Evolutionary conservation across 2,888 invertebrate species (phyloP).

Genomic region (Hetaerina titia): DNA sequence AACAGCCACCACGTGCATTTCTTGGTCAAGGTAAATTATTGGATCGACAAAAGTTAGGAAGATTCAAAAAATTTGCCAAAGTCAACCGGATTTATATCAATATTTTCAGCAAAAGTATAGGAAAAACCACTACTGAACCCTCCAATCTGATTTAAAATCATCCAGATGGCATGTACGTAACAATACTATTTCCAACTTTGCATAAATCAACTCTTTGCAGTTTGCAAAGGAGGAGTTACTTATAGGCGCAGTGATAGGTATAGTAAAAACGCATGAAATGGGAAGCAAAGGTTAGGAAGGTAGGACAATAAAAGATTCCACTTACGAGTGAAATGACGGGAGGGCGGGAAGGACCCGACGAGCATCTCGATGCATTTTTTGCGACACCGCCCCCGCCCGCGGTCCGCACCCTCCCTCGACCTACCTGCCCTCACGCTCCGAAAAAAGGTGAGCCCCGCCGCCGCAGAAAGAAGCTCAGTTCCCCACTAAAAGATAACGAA

Average conservation of each 20-base stretch:
- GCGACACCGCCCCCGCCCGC: neutral
- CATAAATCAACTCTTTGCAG: neutral
- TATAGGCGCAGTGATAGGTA: neutral
- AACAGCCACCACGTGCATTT: too few species aligned
- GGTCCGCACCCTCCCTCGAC: neutral
- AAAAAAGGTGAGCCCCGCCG: neutral
- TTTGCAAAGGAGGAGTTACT: neutral
- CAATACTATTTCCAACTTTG: too few species aligned
- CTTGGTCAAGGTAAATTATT: too few species aligned
- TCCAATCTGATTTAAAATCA: too few species aligned
- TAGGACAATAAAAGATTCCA: conserved; percentile 31
- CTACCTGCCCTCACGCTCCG: neutral
- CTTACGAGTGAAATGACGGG: neutral
- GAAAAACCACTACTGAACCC: too few species aligned
- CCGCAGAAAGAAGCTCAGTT: conserved; percentile 9
- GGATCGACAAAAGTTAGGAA: too few species aligned
- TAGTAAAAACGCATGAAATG: neutral
- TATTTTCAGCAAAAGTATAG: too few species aligned
- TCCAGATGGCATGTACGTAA: too few species aligned
- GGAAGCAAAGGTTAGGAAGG: neutral
- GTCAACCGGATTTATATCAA: too few species aligned
- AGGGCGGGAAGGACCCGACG: neutral
- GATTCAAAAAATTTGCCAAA: too few species aligned
- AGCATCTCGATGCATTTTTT: conserved; percentile 40
- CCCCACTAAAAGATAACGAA: conserved; percentile 31